Base-by-base conservation (phyloP, 2,888 invertebrate species). In the Biston betularia region DNA sequence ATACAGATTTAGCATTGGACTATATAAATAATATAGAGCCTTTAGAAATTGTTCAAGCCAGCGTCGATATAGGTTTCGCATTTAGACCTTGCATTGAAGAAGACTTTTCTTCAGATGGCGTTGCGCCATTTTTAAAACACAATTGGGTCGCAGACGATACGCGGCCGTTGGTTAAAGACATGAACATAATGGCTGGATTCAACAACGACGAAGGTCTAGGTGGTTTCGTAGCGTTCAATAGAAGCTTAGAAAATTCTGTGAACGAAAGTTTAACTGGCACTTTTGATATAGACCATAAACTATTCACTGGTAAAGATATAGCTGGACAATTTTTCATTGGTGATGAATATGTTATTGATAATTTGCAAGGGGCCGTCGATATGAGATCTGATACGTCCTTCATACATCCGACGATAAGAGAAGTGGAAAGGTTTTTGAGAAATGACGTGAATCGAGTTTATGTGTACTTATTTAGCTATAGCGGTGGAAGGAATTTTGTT, bases 291-390 rank as follows among this genome's bases (percentile, higher is more conserved):
- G 74, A 77, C 9, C 42, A 72, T 24, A 72, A 76, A 35, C 67
- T 78, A 6, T 72, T 79, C 35, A 53, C 33, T 44, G 74, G 75
- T 63, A 74, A 71, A 60, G 76, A 75, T 60, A 59, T 75, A 70
- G 71, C 83, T 3, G 69, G 78, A 58, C 78, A 82, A 34, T 89
- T 86, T 61, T 89, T 89, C 45, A 81, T 88, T 7, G 88, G 86
- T 0, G 87, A 87, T 45, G 73, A 80, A 65, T 71, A 74, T 6
- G 69, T 83, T 54, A 53, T 71, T 6, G 70, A 72, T 3, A 57
- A 70, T 12, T 67, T 71, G 35, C 72, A 66, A 15, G 71, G 74
- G 1, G 53, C 85, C 0, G 72, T 70, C 0, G 74, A 81, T 15
- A 82, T 86, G 8, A 45, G 63, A 35, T 83, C 87, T 0, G 89